Percentiles rank a stretch among this genome's conserved stretches.
phyloP scores from a whole-genome alignment of 2,113 vertebrate species.

The Triplophysa rosa region DNA sequence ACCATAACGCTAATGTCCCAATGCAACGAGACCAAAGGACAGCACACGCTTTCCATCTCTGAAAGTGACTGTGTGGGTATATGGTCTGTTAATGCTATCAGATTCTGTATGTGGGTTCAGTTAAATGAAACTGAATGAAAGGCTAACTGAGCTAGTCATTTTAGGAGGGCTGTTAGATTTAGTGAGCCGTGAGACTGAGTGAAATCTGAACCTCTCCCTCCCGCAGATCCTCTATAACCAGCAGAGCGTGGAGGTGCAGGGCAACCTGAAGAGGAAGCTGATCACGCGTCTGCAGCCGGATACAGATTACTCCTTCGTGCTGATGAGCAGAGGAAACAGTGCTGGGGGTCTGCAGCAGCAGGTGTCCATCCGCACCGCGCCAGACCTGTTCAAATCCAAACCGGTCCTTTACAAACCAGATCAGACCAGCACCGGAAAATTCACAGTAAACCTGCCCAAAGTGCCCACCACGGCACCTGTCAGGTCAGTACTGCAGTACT shows the following conservation, averaged over 20 bases:
- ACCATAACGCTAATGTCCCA: conserved; percentile 31
- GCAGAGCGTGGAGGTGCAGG: conserved; percentile 91
- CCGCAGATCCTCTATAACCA: conserved; percentile 92
- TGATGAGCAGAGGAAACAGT: conserved; percentile 89
- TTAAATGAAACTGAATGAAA: conserved; percentile 1
- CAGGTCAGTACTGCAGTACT: conserved; percentile 74
- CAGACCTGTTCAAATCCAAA: conserved; percentile 83
- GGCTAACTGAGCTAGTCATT: neutral
- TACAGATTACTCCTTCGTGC: conserved; percentile 92
- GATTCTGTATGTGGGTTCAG: neutral
- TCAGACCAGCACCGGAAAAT: conserved; percentile 78
- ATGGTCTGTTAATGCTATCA: conserved; percentile 24
- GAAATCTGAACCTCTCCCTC: conserved; percentile 23
- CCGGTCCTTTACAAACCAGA: conserved; percentile 75
- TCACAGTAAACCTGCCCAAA: conserved; percentile 80
- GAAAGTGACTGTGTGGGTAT: neutral
- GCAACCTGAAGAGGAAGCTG: conserved; percentile 85
- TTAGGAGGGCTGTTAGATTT: neutral
- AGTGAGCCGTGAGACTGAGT: neutral
- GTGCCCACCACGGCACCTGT: conserved; percentile 74
- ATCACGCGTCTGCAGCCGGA: conserved; percentile 89
- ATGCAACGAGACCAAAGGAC: conserved; percentile 16
- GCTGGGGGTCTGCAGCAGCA: conserved; percentile 91
- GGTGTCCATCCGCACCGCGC: conserved; percentile 91
- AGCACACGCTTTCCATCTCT: conserved; percentile 13